These are phyloP conservation scores for Nasonia oneida DNA, from an alignment of 2,888 invertebrate genomes.

Conservation along the genomic window DNA sequence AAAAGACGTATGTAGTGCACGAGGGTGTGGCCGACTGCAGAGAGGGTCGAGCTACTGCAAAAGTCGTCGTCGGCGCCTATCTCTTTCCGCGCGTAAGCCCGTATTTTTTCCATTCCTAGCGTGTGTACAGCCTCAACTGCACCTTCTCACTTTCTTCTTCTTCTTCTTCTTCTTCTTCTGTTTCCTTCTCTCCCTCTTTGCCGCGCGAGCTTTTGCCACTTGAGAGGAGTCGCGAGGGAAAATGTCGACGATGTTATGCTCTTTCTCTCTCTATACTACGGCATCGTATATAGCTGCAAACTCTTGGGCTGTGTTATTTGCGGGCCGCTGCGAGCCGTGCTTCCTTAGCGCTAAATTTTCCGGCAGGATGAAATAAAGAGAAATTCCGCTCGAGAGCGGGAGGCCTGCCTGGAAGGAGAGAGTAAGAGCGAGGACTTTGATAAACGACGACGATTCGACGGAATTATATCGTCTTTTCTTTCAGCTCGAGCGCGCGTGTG, in stretches of 20 bases:
- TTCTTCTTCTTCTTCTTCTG: not conserved
- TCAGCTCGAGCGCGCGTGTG: not conserved
- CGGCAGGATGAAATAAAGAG: constrained; percentile 20
- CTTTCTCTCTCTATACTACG: not conserved
- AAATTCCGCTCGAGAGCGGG: not conserved
- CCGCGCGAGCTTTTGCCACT: constrained; percentile 5
- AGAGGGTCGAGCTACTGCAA: not conserved
- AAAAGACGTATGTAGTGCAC: not conserved
- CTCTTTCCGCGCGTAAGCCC: constrained; percentile 43
- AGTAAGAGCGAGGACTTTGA: constrained; percentile 12
- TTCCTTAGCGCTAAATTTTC: constrained; percentile 4
- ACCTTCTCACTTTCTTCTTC: constrained; percentile 12
- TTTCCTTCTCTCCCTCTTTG: not conserved
- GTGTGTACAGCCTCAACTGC: not conserved
- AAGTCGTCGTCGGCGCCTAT: constrained; percentile 38
- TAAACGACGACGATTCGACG: constrained; percentile 20
- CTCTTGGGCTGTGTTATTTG: constrained; percentile 21
- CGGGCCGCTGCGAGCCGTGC: not conserved
- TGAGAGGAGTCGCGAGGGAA: constrained; percentile 17
- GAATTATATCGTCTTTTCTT: constrained; percentile 14
- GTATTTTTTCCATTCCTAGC: constrained; percentile 37
- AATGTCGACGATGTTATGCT: constrained; percentile 15
- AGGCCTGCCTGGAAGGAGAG: not conserved
- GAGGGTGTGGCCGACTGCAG: constrained; percentile 6
- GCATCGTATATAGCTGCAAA: not conserved